Evolutionary conservation across 2,797 vertebrate species (phyloP).

Genomic region (Heterohyrax brucei): DNA sequence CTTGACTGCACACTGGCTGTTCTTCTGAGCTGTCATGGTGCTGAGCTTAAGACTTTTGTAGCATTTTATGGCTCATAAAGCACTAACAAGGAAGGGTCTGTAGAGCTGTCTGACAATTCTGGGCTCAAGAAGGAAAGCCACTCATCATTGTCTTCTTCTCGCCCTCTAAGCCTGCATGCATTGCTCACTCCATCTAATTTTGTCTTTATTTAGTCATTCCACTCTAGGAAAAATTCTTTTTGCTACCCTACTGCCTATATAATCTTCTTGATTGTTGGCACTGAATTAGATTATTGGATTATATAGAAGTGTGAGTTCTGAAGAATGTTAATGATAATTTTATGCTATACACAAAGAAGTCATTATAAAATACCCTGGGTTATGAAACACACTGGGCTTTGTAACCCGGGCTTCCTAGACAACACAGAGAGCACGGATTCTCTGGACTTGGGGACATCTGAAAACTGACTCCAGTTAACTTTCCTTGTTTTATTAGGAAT

Average conservation of each 20-base stretch:
- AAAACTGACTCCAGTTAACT: background rate
- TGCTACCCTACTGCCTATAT: background rate
- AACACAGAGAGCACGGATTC: background rate
- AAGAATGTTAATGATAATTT: background rate
- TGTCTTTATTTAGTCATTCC: background rate
- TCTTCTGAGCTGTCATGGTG: background rate
- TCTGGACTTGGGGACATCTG: background rate
- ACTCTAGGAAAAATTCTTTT: conserved; percentile 33
- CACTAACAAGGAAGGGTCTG: background rate
- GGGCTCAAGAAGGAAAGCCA: background rate
- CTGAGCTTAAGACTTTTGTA: background rate
- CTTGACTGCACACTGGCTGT: background rate
- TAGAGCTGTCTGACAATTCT: background rate
- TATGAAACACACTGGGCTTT: background rate
- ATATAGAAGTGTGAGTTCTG: conserved; percentile 37
- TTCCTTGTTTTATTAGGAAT: conserved; percentile 14
- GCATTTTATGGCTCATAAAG: background rate
- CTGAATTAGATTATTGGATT: conserved; percentile 18
- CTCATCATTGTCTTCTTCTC: background rate
- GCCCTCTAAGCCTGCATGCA: background rate
- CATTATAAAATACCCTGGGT: background rate
- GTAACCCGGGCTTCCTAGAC: background rate
- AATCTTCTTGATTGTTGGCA: conserved; percentile 6
- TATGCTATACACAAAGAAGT: background rate
- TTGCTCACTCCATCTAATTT: background rate